These are phyloP conservation scores for Calidris pygmaea DNA, from an alignment of 2,113 vertebrate species.

Conservation along the genomic window DNA sequence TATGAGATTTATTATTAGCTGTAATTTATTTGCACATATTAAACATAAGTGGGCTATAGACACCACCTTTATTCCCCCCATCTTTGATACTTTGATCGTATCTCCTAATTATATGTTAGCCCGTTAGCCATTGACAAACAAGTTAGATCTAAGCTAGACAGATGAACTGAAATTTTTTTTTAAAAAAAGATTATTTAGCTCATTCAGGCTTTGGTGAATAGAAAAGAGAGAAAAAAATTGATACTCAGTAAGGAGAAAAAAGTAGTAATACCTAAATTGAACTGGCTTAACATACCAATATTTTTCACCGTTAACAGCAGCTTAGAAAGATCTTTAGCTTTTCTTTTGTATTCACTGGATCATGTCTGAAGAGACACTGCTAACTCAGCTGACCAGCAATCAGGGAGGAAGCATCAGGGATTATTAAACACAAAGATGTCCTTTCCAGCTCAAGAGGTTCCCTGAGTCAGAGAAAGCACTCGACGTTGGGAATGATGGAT, in stretches of 20 bases:
- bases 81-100: not conserved
- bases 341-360: not conserved
- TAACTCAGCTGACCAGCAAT: not conserved
- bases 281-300: not conserved
- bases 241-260: not conserved
- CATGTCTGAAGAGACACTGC: not conserved
- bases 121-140: not conserved
- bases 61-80: not conserved
- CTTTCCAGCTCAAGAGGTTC: not conserved
- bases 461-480: not conserved
- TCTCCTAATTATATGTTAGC: not conserved
- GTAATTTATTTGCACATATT: not conserved
- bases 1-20: not conserved
- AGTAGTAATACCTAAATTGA: not conserved
- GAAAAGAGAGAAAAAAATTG: not conserved
- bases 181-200: not conserved
- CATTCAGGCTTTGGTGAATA: not conserved
- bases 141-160: not conserved
- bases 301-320: not conserved
- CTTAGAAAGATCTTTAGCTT: not conserved
- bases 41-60: not conserved
- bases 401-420: not conserved
- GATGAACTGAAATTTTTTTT: not conserved
- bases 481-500: not conserved
- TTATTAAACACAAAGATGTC: not conserved